Conservation (phyloP, 2,113 vertebrate species). For the Gorsachius goisagi region DNA sequence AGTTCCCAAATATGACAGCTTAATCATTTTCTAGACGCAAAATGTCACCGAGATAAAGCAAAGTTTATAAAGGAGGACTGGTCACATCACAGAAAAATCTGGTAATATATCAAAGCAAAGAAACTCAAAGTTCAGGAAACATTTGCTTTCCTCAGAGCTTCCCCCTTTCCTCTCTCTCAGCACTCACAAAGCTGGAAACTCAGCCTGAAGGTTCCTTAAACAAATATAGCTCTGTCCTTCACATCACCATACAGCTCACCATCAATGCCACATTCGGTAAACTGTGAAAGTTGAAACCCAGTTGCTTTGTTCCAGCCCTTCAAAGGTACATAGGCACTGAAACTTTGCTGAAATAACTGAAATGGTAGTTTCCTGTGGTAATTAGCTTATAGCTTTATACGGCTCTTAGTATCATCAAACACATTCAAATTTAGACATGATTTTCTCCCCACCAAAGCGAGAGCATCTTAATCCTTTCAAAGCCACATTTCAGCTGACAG, state of each 20-base stretch:
- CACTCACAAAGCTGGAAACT: slow-evolving; percentile 16
- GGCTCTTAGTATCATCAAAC: background rate
- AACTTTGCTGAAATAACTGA: background rate
- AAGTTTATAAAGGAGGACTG: slow-evolving; percentile 48
- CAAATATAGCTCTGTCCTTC: slow-evolving; percentile 31
- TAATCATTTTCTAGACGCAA: slow-evolving; percentile 49
- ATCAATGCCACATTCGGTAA: slow-evolving; percentile 9
- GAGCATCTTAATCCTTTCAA: background rate
- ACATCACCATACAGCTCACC: background rate
- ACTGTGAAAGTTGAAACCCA: slow-evolving; percentile 6
- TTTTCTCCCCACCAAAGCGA: background rate
- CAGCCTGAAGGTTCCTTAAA: slow-evolving; percentile 12
- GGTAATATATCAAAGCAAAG: slow-evolving; percentile 50
- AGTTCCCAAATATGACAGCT: slow-evolving; percentile 41
- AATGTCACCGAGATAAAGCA: slow-evolving; percentile 40
- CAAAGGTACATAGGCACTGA: background rate
- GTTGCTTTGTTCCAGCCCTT: slow-evolving; percentile 6
- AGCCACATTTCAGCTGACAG: background rate
- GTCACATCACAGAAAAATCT: slow-evolving; percentile 47
- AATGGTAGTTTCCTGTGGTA: background rate
- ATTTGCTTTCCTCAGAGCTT: slow-evolving; percentile 48
- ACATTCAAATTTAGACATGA: background rate
- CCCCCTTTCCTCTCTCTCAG: slow-evolving; percentile 9
- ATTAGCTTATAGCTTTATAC: background rate
- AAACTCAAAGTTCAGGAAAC: slow-evolving; percentile 61